Conservation (phyloP, 1,140 invertebrate genomes). For the Philotrypesis tridentata region DNA sequence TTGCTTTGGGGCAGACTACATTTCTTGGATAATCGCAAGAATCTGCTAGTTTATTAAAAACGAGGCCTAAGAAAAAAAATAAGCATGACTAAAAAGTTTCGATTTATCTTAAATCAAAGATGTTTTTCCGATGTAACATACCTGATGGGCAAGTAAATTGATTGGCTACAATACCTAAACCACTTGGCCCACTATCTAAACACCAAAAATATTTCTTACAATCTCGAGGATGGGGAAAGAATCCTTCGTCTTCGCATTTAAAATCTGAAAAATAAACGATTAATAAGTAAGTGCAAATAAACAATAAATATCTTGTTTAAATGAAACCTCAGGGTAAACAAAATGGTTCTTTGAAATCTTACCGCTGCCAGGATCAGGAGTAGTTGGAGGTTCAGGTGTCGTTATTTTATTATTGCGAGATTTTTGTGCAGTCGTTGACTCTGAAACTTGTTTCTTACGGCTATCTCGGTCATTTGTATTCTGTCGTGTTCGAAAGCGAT, state of each 20-base stretch:
- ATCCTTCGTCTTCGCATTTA: constrained; percentile 94
- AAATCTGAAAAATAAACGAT: constrained; percentile 77
- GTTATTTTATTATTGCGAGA: constrained; percentile 70
- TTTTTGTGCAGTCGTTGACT: constrained; percentile 38
- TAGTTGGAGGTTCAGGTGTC: constrained; percentile 90
- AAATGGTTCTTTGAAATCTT: constrained; percentile 41
- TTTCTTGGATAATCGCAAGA: constrained; percentile 94
- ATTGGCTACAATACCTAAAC: constrained; percentile 92
- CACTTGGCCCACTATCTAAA: constrained; percentile 89
- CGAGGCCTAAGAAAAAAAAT: constrained; percentile 78
- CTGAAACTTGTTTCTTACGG: constrained; percentile 54
- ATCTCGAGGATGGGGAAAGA: constrained; percentile 93
- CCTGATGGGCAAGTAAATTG: constrained; percentile 94
- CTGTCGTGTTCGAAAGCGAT: constrained; percentile 50
- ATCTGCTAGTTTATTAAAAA: constrained; percentile 92
- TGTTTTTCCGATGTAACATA: constrained; percentile 56
- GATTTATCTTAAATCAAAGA: constrained; percentile 16
- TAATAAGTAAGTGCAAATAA: background rate
- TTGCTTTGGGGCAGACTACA: constrained; percentile 81
- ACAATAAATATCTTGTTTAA: background rate
- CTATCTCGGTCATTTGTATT: constrained; percentile 46
- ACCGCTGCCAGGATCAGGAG: constrained; percentile 90
- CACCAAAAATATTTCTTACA: constrained; percentile 98
- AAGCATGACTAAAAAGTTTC: background rate
- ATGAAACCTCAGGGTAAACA: background rate